A percentile compares a stretch with the other conserved stretches of the same genome.
phyloP scores from a whole-genome alignment of 2,113 vertebrate genomes.

The Mungos mungo region DNA sequence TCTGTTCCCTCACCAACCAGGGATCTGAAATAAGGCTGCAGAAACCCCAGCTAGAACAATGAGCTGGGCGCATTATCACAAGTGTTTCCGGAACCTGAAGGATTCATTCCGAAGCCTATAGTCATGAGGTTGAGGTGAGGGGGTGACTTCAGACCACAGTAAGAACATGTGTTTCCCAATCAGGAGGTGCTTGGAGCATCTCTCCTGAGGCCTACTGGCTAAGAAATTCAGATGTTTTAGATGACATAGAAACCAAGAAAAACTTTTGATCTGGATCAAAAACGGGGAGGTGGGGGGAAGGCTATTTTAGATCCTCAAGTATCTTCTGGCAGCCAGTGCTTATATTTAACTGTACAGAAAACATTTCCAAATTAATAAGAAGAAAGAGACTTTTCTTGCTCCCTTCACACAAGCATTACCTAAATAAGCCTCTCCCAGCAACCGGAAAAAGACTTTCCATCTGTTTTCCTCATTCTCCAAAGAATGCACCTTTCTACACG shows the following conservation, averaged over 20 bases:
- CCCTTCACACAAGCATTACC: background rate
- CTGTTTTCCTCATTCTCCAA: background rate
- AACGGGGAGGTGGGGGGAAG: background rate
- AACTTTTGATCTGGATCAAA: background rate
- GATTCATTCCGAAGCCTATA: background rate
- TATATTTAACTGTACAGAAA: conserved; percentile 11
- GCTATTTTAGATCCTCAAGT: background rate
- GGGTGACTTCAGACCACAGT: fast-evolving
- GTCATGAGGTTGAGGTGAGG: background rate
- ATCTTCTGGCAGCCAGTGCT: background rate
- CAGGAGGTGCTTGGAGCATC: fast-evolving
- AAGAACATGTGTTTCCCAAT: background rate
- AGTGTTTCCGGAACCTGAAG: background rate
- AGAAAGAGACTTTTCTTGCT: background rate
- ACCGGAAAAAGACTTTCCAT: background rate
- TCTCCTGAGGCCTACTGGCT: background rate
- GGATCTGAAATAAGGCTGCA: background rate
- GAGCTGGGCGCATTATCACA: background rate
- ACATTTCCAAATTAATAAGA: conserved; percentile 55
- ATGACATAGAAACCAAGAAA: background rate
- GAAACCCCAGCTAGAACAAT: background rate
- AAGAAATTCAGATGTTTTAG: background rate
- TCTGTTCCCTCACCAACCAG: background rate
- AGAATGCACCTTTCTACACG: fast-evolving
- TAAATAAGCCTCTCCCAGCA: background rate